phyloP scores from a whole-genome alignment of 92 coral and sea anemone genomes.

The Micromussa lordhowensis region DNA sequence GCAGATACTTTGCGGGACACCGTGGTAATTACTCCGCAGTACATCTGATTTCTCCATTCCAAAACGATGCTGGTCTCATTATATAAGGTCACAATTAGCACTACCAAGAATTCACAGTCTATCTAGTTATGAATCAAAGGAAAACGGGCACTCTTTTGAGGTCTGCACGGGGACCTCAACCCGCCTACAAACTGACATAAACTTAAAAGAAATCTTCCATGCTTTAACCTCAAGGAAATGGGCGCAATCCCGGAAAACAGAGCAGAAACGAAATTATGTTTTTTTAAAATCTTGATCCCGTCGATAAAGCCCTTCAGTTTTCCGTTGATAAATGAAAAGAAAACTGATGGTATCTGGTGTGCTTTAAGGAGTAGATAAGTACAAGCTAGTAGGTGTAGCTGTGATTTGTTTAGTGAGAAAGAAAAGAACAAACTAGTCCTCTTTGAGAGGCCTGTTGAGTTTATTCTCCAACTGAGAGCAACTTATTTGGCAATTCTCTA shows the following conservation, averaged over 20 bases:
- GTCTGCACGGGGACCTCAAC: background rate
- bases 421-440: background rate
- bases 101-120: slow-evolving; percentile 3
- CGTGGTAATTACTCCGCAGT: background rate
- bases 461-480: slow-evolving; percentile 17
- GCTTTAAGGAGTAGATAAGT: background rate
- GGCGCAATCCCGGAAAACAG: background rate
- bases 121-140: background rate
- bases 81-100: slow-evolving; percentile 52
- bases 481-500: background rate
- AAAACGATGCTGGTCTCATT: slow-evolving; percentile 24
- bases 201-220: background rate
- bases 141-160: background rate
- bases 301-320: slow-evolving; percentile 37
- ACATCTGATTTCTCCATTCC: slow-evolving; percentile 33
- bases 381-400: background rate
- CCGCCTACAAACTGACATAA: background rate
- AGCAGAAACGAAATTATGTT: background rate
- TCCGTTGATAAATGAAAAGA: slow-evolving; percentile 20
- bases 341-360: slow-evolving; percentile 27
- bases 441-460: background rate
- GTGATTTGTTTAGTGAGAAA: background rate
- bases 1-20: background rate
- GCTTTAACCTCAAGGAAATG: slow-evolving; percentile 12
- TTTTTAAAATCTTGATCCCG: slow-evolving; percentile 5